These are phyloP conservation scores for Synergus umbraculus DNA, from an alignment of 2,888 invertebrate genomes.

Conservation along the genomic window DNA sequence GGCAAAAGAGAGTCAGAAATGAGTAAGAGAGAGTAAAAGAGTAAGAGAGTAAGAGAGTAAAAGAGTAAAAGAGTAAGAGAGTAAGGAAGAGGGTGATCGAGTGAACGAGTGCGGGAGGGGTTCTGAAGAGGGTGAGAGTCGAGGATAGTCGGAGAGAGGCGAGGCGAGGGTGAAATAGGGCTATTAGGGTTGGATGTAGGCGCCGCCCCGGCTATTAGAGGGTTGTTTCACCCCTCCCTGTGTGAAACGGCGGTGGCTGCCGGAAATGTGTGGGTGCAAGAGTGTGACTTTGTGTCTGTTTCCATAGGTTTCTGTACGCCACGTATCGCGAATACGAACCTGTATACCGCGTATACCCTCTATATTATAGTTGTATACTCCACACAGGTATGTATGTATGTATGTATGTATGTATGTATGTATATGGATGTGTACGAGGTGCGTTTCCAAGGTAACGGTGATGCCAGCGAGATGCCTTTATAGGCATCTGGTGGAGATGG, in stretches of 20 bases:
- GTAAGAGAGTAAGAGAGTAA: conserved; percentile 45
- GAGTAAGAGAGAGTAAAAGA: conserved; percentile 53
- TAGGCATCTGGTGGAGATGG: conserved; percentile 72
- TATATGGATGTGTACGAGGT: conserved; percentile 50
- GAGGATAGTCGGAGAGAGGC: conserved; percentile 61
- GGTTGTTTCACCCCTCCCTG: conserved; percentile 73
- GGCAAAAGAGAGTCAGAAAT: conserved; percentile 48
- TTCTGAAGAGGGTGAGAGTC: conserved; percentile 58
- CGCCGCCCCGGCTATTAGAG: conserved; percentile 77
- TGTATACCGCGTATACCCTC: neutral
- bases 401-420: no score
- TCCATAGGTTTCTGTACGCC: neutral
- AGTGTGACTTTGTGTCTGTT: conserved; percentile 46
- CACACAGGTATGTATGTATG: conserved; percentile 46
- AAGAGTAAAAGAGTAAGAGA: conserved; percentile 45
- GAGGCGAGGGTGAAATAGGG: conserved; percentile 74
- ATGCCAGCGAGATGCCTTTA: conserved; percentile 73
- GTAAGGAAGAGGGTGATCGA: conserved; percentile 51
- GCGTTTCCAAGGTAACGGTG: conserved; percentile 75
- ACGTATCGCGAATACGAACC: conserved; percentile 35
- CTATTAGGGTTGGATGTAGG: conserved; percentile 76
- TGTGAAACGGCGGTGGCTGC: conserved; percentile 49
- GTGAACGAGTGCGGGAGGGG: conserved; percentile 54
- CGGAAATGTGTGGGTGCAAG: conserved; percentile 51
- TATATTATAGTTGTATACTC: neutral